Evolutionary conservation across 2,113 vertebrate species (phyloP).

Genomic region (Sminthopsis crassicaudata): DNA sequence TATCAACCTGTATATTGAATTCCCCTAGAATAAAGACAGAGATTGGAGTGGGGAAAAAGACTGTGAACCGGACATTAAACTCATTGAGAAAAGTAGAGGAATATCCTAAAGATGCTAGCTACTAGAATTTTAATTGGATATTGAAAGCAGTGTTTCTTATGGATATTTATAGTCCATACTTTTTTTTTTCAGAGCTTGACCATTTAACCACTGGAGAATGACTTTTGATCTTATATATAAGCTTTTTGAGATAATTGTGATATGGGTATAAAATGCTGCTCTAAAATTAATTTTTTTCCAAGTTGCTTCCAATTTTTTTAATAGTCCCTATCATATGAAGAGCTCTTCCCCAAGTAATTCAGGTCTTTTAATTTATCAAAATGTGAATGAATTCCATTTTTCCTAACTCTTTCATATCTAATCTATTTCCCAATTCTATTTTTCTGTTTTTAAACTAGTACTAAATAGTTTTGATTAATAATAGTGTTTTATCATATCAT

Average conservation of each 20-base stretch:
- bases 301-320: not conserved
- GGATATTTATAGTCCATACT: not conserved
- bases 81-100: not conserved
- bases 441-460: not conserved
- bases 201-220: not conserved
- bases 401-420: not conserved
- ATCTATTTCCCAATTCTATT: not conserved
- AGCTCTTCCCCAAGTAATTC: not conserved
- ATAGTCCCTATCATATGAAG: not conserved
- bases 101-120: not conserved
- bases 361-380: not conserved
- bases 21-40: not conserved
- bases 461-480: not conserved
- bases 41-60: not conserved
- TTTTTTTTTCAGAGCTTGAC: not conserved
- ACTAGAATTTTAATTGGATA: not conserved
- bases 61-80: not conserved
- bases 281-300: not conserved
- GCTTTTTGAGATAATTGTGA: not conserved
- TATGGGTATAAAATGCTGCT: not conserved
- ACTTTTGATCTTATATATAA: not conserved
- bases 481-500: not conserved
- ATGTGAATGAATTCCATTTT: not conserved
- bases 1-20: not conserved
- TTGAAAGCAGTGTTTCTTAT: not conserved